Conservation (phyloP, 2,888 invertebrate genomes). For the Tetropium fuscum region DNA sequence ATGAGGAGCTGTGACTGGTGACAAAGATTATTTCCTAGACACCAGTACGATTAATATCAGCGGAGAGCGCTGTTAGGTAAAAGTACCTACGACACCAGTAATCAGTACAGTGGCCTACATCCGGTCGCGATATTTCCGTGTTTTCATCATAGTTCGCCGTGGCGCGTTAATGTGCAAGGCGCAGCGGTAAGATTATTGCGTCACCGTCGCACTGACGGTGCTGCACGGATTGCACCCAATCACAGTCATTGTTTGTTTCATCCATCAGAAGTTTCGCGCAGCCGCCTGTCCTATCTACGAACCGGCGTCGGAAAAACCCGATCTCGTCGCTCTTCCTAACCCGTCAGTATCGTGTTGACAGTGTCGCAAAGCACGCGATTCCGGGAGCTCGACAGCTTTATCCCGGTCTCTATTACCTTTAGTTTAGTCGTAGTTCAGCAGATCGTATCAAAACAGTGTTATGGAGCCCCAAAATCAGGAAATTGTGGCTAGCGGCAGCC, state of each 20-base stretch:
- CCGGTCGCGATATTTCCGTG: conserved; percentile 48
- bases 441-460: conserved; percentile 43
- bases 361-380: conserved; percentile 73
- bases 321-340: conserved; percentile 56
- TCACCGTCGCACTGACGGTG: conserved; percentile 57
- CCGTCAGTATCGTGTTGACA: conserved; percentile 76
- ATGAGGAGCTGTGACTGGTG: no score
- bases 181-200: conserved; percentile 52
- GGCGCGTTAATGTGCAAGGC: conserved; percentile 48
- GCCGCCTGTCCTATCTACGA: conserved; percentile 51
- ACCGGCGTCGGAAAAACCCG: conserved; percentile 63
- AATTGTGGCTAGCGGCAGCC: conserved; percentile 80
- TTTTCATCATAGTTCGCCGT: conserved; percentile 41
- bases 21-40: no score
- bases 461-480: conserved; percentile 87
- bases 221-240: conserved; percentile 67
- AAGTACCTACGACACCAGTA: no score
- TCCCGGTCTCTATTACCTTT: conserved; percentile 67
- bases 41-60: no score
- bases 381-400: conserved; percentile 73
- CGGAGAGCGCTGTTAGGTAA: conserved; percentile 24
- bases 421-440: conserved; percentile 72
- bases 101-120: conserved; percentile 54
- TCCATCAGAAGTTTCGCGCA: conserved; percentile 57
- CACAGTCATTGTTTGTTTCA: conserved; percentile 64